These are phyloP conservation scores for Lutjanus erythropterus DNA, from an alignment of 2,113 vertebrate genomes.

Conservation along the genomic window DNA sequence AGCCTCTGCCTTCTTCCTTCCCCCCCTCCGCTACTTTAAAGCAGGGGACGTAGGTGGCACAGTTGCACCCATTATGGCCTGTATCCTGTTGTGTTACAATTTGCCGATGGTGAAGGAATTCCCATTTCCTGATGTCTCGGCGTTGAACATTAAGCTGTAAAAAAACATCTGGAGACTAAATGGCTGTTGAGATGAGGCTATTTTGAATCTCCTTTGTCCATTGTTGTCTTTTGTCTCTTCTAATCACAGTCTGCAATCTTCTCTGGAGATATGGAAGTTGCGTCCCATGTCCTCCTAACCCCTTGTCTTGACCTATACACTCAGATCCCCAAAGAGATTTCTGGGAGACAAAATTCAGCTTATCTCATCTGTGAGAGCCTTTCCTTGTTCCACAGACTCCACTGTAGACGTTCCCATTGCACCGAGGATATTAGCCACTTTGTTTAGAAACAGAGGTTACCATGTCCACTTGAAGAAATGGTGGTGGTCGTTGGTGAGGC, in stretches of 20 bases:
- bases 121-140: slow-evolving; percentile 56
- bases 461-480: slow-evolving; percentile 17
- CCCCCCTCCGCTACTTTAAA: slow-evolving; percentile 49
- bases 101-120: slow-evolving; percentile 55
- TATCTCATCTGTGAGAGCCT: slow-evolving; percentile 53
- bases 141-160: background rate
- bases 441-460: slow-evolving; percentile 63
- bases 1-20: slow-evolving; percentile 74
- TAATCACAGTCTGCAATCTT: slow-evolving; percentile 60
- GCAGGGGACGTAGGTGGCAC: slow-evolving; percentile 33
- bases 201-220: slow-evolving; percentile 59
- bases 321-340: slow-evolving; percentile 45
- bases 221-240: slow-evolving; percentile 32
- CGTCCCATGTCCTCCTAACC: slow-evolving; percentile 65
- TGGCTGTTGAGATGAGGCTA: slow-evolving; percentile 34
- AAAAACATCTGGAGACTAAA: slow-evolving; percentile 63
- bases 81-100: slow-evolving; percentile 78
- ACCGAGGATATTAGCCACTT: slow-evolving; percentile 46
- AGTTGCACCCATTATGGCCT: slow-evolving; percentile 46
- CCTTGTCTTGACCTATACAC: slow-evolving; percentile 28
- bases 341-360: slow-evolving; percentile 57
- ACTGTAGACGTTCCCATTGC: slow-evolving; percentile 41
- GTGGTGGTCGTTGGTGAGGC: background rate
- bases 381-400: slow-evolving; percentile 50
- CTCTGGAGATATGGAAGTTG: slow-evolving; percentile 40